phyloP scores from a whole-genome alignment of 2,888 invertebrate genomes.

The Cheilosia vernalis region DNA sequence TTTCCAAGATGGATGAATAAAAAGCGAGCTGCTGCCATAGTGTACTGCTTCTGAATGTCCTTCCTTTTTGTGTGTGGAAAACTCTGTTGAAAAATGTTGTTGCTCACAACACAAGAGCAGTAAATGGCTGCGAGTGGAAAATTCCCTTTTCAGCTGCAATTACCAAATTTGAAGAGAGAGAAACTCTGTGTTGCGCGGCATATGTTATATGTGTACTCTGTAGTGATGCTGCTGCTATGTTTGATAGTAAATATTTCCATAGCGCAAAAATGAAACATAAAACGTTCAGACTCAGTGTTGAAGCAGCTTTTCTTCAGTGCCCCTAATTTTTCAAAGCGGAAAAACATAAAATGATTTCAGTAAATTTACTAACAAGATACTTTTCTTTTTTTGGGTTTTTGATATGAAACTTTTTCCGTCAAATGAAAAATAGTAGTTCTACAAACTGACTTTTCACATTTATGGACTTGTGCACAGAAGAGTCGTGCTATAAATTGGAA shows the following conservation, averaged over 20 bases:
- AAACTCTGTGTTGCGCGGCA: slow-evolving; percentile 47
- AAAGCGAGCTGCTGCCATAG: slow-evolving; percentile 22
- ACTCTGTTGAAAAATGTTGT: slow-evolving; percentile 60
- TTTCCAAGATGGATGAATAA: slow-evolving; percentile 71
- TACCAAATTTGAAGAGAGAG: slow-evolving; percentile 65
- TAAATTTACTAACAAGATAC: slow-evolving; percentile 52
- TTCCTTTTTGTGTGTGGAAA: slow-evolving; percentile 50
- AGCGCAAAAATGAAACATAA: slow-evolving; percentile 64
- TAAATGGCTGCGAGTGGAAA: slow-evolving; percentile 66
- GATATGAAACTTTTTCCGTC: slow-evolving; percentile 37
- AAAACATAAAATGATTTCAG: slow-evolving; percentile 48
- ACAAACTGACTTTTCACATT: not conserved
- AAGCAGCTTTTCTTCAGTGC: slow-evolving; percentile 41
- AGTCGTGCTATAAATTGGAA: too few relatives aligned
- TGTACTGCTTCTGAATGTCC: slow-evolving; percentile 49
- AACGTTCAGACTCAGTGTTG: slow-evolving; percentile 36
- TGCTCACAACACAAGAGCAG: slow-evolving; percentile 50
- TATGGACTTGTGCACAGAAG: not conserved
- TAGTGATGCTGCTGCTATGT: slow-evolving; percentile 16
- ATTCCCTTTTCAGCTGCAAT: slow-evolving; percentile 69
- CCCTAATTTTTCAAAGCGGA: slow-evolving; percentile 55
- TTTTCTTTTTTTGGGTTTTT: not conserved
- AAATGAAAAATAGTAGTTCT: slow-evolving; percentile 25
- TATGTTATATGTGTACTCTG: slow-evolving; percentile 22
- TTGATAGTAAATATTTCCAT: slow-evolving; percentile 69